Evolutionary conservation across 1,140 invertebrate genomes (phyloP), one percentile per base, ranked within the genome.

Genomic region (Thalassaphorura encarpata): DNA sequence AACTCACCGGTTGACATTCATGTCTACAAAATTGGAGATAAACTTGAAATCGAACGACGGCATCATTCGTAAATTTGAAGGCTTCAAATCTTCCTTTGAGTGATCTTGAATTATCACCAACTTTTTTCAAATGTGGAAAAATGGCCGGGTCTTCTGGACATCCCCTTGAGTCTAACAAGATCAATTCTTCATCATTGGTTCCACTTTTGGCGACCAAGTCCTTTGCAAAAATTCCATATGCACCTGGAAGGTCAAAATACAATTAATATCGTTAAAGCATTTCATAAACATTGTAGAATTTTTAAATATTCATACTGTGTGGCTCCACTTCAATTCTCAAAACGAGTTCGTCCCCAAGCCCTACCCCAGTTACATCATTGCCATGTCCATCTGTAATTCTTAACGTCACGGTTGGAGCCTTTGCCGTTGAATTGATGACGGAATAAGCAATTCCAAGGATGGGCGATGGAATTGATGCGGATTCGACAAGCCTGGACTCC

Each of bases 1-100:
- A 16, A 42, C 28, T 56, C 60, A 64, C 62, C 29, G 63, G 56
- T 36, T 52, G 48, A 55, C 63, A 64, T 28, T 64, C 59, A 42
- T 57, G 50, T 23, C 63, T n/a, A 21, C 63, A 64, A 41, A 64
- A 64, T 36, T 64, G 55, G 1, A 64, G 27, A 24, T 58, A 59
- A 27, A 64, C 60, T 60, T 64, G 63, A 43, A 64, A 64, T 19
- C 62, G 51, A 0, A 64, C 62, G 2, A 64, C 63, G 19, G 63
- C 63, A 54, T 64, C 63, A 55, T 64, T 64, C 16, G 59, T 64
- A 52, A 64, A 64, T 47, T 64, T 64, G 50, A 64, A 64, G 6
- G 63, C 63, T 45, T 64, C 63, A 48, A 64, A 64, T 47, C 63
- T 27, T 26, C 53, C 54, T 45, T 47, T 56, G 11, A 64, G 42